Evolutionary conservation across 2,113 vertebrate species (phyloP).

Genomic region (Trogon melanurus): DNA sequence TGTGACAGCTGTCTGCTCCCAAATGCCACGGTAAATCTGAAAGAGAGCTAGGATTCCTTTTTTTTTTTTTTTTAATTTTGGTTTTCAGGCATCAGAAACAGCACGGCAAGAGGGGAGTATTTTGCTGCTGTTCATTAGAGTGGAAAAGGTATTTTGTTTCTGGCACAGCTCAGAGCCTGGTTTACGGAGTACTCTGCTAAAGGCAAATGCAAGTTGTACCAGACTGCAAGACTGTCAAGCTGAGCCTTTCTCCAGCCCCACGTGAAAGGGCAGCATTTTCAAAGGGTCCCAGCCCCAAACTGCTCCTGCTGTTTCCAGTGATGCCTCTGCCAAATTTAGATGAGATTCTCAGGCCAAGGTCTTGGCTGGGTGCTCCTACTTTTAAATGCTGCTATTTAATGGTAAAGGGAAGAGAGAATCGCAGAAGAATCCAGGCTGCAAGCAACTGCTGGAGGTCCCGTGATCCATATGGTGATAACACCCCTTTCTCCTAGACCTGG

Average conservation of each 20-base stretch:
- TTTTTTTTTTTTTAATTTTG: background rate
- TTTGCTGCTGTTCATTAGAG: background rate
- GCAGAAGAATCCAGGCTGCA: background rate
- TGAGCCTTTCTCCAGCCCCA: background rate
- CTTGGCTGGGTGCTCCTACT: background rate
- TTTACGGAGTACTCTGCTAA: background rate
- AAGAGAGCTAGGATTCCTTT: background rate
- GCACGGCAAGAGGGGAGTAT: background rate
- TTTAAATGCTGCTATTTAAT: background rate
- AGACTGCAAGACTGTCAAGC: background rate
- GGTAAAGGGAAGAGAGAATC: background rate
- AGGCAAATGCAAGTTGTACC: background rate
- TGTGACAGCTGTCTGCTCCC: background rate
- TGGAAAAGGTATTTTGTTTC: background rate
- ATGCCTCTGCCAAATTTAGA: background rate
- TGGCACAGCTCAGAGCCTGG: background rate
- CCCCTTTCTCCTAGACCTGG: background rate
- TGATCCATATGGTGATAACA: fast-evolving
- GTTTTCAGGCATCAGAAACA: background rate
- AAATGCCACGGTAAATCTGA: background rate
- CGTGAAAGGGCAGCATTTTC: background rate
- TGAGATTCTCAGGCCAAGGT: background rate
- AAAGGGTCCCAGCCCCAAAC: background rate
- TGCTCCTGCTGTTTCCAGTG: background rate
- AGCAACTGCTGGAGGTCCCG: background rate